Evolutionary conservation across 2,888 invertebrate species (phyloP).

Genomic region (Chaitophorus viminalis): DNA sequence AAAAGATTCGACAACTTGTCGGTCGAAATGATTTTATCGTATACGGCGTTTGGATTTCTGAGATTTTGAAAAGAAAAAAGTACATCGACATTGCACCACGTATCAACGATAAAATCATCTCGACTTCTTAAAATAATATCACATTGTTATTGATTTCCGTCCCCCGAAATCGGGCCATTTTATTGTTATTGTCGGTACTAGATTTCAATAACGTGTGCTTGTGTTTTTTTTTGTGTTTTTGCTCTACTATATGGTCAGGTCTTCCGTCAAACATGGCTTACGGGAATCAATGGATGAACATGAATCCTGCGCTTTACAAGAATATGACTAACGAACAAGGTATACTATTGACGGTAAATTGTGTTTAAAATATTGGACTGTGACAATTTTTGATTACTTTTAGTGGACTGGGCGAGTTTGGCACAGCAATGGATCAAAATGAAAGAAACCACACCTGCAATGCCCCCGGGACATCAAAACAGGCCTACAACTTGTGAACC

Average conservation of each 20-base stretch:
- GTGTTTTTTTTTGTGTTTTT: too few relatives aligned
- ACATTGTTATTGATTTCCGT: too few relatives aligned
- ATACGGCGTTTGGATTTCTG: too few relatives aligned
- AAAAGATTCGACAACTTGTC: too few relatives aligned
- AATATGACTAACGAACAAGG: slow-evolving; percentile 82
- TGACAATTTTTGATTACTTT: slow-evolving; percentile 62
- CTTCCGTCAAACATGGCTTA: slow-evolving; percentile 16
- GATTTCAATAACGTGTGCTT: too few relatives aligned
- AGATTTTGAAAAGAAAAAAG: too few relatives aligned
- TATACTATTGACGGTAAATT: slow-evolving; percentile 65
- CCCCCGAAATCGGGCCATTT: too few relatives aligned
- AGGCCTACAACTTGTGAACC: slow-evolving; percentile 61
- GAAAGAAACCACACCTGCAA: slow-evolving; percentile 78
- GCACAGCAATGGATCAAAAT: slow-evolving; percentile 98
- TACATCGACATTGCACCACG: too few relatives aligned
- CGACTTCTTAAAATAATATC: too few relatives aligned
- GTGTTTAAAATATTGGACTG: neutral
- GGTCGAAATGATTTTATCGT: too few relatives aligned
- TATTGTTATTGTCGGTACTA: too few relatives aligned
- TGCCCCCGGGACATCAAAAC: slow-evolving; percentile 66
- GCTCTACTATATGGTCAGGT: slow-evolving; percentile 16
- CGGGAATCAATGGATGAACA: slow-evolving; percentile 77
- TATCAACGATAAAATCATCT: too few relatives aligned
- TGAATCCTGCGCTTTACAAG: slow-evolving; percentile 84
- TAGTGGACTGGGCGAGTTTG: slow-evolving; percentile 94